phyloP scores from a whole-genome alignment of 2,888 invertebrate genomes.

The Tortricodes alternella region DNA sequence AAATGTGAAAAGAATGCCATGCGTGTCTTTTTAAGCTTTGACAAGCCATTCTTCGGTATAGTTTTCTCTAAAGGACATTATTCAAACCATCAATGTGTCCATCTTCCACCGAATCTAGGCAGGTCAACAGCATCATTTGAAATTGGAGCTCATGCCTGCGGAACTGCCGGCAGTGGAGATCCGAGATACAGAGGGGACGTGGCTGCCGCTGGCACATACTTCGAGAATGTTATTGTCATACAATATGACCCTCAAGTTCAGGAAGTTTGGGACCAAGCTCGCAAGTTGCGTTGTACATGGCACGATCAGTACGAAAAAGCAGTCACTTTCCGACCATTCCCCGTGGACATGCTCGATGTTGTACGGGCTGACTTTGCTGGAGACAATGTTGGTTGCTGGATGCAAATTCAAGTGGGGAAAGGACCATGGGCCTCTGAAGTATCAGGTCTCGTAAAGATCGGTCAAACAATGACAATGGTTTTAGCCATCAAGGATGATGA shows the following conservation, averaged over 20 bases:
- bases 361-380: constrained; percentile 97
- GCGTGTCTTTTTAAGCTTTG: constrained; percentile 97
- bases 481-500: constrained; percentile 97
- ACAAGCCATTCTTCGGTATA: constrained; percentile 97
- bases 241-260: constrained; percentile 97
- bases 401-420: constrained; percentile 98
- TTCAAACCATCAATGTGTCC: constrained; percentile 95
- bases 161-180: constrained; percentile 95
- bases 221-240: constrained; percentile 96
- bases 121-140: constrained; percentile 94
- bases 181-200: constrained; percentile 95
- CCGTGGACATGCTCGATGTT: constrained; percentile 97
- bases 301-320: constrained; percentile 98
- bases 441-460: constrained; percentile 96
- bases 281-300: constrained; percentile 96
- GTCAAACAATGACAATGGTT: constrained; percentile 98
- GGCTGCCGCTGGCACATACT: constrained; percentile 94
- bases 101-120: constrained; percentile 93
- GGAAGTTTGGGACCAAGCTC: constrained; percentile 97
- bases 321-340: constrained; percentile 96
- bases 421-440: constrained; percentile 98
- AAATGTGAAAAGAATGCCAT: constrained; percentile 97
- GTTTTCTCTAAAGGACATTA: constrained; percentile 97
- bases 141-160: constrained; percentile 95
- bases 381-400: constrained; percentile 98